Evolutionary conservation across 1,140 invertebrate genomes (phyloP).

Genomic region (Pogonomyrmex californicus): DNA sequence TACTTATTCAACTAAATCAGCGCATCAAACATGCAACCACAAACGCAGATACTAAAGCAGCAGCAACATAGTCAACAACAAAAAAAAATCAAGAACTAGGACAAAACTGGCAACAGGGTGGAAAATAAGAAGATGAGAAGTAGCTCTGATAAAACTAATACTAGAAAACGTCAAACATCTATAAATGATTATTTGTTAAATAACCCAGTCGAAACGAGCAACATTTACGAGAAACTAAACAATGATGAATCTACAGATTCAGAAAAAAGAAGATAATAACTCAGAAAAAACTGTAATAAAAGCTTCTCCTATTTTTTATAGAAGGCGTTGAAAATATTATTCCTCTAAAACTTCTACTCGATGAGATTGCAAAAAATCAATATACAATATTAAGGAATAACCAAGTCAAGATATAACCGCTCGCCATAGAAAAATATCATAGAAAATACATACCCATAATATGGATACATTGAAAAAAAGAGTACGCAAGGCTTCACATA

Average conservation of each 20-base stretch:
- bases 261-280: background rate
- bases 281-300: background rate
- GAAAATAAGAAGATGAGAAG: background rate
- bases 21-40: too few species aligned
- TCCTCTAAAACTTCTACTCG: background rate
- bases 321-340: constrained; percentile 11
- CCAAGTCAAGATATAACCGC: background rate
- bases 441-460: background rate
- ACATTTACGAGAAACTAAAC: background rate
- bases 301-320: constrained; percentile 9
- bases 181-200: constrained; percentile 1
- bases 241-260: background rate
- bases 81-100: background rate
- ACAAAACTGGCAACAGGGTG: background rate
- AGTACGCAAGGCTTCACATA: background rate
- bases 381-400: constrained; percentile 19
- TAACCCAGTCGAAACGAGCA: background rate
- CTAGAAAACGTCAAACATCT: background rate
- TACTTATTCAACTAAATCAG: too few species aligned
- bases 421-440: background rate
- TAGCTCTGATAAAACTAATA: background rate
- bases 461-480: constrained; percentile 1
- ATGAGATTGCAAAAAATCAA: constrained; percentile 10
- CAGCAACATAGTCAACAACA: too few species aligned
- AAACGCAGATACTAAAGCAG: too few species aligned